Base-by-base conservation (phyloP, 2,797 vertebrate species). In the Centroberyx gerrardi region DNA sequence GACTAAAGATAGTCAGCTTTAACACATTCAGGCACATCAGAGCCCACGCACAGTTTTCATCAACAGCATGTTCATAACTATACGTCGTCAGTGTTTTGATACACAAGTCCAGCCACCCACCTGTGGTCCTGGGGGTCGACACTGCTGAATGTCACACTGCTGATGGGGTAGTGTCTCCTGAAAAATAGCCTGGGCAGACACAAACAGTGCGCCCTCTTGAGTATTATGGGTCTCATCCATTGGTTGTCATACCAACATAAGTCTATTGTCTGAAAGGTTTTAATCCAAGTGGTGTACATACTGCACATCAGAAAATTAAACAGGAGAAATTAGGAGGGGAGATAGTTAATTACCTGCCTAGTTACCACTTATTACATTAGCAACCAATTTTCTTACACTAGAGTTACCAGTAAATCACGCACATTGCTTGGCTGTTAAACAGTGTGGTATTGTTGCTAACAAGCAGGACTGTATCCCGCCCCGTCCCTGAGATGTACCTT, bases 131-230 rank as follows among this genome's bases (percentile, higher is more conserved):
- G 95, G 12, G 97, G 97, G 84, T 97, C 96, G 0, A 96, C 93
- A 83, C 96, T 97, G 90, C 96, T 97, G 94, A 96, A 98, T 8
- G 97, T 98, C 81, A 98, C 94, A 52, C 92, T 98, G 88, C 78
- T 96, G 86, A 98, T 94, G 1, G 97, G 97, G 73, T 99, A 99
- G 87, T 99, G 97, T 40, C 97, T 96, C 81, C 97, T 96, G 90
- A 98, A 98, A 88, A 99, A 98, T 1, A 99, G 80, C 82, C 97
- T 99, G 83, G 49, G 56, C 2, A 81, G 75, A 89, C 63, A 74
- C 33, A 88, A 86, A 46, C 44, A 36, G 17, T 29, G 64, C 44
- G 49, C 61, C 29, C 15, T 61, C 53, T 31, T 31, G 1, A 60
- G 6, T 40, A 36, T 29, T 9, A 40, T 53, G 52, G 42, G 1